phyloP scores from a whole-genome alignment of 2,113 vertebrate species.

The Acanthisitta chloris region DNA sequence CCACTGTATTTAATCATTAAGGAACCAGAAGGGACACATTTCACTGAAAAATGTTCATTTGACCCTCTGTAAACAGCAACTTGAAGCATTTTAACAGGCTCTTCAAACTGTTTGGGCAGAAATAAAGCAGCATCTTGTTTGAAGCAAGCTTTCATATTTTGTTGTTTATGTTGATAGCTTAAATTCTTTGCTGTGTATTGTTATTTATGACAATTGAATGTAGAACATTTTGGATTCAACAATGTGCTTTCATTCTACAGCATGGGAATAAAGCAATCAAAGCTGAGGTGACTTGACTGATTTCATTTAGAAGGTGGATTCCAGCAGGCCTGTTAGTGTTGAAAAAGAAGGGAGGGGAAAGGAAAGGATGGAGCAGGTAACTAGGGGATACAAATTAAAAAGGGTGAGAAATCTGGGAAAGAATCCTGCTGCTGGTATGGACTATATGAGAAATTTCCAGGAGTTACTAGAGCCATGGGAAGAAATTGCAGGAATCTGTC shows the following conservation, averaged over 20 bases:
- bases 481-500: slow-evolving; percentile 76
- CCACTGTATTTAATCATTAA: slow-evolving; percentile 72
- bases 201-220: slow-evolving; percentile 72
- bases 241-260: slow-evolving; percentile 39
- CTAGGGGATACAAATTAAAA: slow-evolving; percentile 85
- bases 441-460: slow-evolving; percentile 79
- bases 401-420: slow-evolving; percentile 80
- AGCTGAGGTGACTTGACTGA: slow-evolving; percentile 50
- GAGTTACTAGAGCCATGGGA: slow-evolving; percentile 76
- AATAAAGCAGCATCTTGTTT: slow-evolving; percentile 70
- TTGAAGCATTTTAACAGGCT: slow-evolving; percentile 76
- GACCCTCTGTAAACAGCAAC: slow-evolving; percentile 73
- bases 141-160: slow-evolving; percentile 62
- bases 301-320: slow-evolving; percentile 66
- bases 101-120: slow-evolving; percentile 68
- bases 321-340: slow-evolving; percentile 52
- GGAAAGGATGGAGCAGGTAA: slow-evolving; percentile 82
- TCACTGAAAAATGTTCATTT: slow-evolving; percentile 75
- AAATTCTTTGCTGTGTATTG: slow-evolving; percentile 63
- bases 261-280: slow-evolving; percentile 62
- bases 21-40: slow-evolving; percentile 78
- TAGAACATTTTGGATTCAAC: slow-evolving; percentile 67
- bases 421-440: slow-evolving; percentile 73
- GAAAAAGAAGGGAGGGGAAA: slow-evolving; percentile 20
- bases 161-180: slow-evolving; percentile 76